Evolutionary conservation across 2,888 invertebrate genomes (phyloP).

Genomic region (Drosophila borealis): DNA sequence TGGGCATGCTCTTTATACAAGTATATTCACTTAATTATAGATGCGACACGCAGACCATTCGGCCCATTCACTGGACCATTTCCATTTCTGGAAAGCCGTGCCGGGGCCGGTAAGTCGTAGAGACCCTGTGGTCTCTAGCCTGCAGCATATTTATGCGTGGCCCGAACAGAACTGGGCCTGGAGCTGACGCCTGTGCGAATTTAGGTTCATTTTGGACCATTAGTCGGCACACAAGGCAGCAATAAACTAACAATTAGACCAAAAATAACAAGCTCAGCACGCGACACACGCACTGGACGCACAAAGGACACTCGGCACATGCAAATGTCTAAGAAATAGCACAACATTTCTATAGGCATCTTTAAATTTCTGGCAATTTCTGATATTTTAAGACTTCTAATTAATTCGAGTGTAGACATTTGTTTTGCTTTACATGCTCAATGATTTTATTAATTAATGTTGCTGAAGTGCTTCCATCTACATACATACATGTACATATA

Average conservation of each 20-base stretch:
- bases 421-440: neutral
- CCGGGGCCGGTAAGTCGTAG: conserved; percentile 12
- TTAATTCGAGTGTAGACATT: neutral
- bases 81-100: conserved; percentile 31
- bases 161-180: conserved; percentile 4
- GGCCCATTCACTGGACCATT: conserved; percentile 36
- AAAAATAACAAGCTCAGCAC: conserved; percentile 39
- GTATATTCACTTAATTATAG: conserved; percentile 76
- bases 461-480: conserved; percentile 9
- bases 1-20: neutral
- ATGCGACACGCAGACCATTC: conserved; percentile 71
- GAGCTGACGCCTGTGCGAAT: conserved; percentile 29
- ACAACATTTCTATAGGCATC: neutral
- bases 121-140: conserved; percentile 11
- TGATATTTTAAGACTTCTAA: neutral
- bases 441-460: conserved; percentile 8
- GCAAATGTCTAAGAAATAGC: conserved; percentile 14
- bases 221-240: conserved; percentile 50
- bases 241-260: conserved; percentile 75
- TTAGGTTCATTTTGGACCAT: conserved; percentile 29
- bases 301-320: conserved; percentile 12
- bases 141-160: conserved; percentile 55
- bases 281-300: conserved; percentile 26
- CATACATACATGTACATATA: neutral
- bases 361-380: neutral